phyloP scores from a whole-genome alignment of 2,797 vertebrate species.

The Acrocephalus scirpaceus region DNA sequence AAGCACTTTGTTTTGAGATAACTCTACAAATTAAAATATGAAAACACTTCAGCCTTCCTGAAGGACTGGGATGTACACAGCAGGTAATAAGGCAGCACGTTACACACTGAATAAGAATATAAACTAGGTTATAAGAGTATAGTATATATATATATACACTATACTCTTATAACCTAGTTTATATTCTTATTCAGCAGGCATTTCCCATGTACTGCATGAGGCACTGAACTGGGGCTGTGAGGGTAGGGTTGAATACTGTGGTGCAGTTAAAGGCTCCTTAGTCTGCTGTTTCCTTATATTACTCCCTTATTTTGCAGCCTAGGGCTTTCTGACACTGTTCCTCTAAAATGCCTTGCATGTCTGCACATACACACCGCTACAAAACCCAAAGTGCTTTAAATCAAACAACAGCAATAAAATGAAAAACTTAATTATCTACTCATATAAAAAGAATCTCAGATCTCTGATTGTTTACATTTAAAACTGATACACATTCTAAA shows the following conservation, averaged over 20 bases:
- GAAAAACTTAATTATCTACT: neutral
- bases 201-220: neutral
- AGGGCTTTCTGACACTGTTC: neutral
- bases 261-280: neutral
- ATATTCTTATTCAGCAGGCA: neutral
- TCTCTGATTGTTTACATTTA: neutral
- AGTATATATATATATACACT: too few species aligned
- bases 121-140: neutral
- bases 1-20: neutral
- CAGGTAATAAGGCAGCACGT: neutral
- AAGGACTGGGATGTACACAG: neutral
- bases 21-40: neutral
- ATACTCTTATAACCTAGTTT: too few species aligned
- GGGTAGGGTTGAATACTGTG: neutral
- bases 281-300: neutral
- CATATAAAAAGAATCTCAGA: neutral
- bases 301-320: neutral
- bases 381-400: neutral
- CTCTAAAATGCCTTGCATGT: neutral
- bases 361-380: neutral
- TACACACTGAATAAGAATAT: neutral
- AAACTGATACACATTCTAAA: neutral
- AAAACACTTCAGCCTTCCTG: neutral
- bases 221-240: accelerated
- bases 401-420: neutral